Conservation (phyloP, 2,888 invertebrate species). For the Phoenoteleia sp. region DNA sequence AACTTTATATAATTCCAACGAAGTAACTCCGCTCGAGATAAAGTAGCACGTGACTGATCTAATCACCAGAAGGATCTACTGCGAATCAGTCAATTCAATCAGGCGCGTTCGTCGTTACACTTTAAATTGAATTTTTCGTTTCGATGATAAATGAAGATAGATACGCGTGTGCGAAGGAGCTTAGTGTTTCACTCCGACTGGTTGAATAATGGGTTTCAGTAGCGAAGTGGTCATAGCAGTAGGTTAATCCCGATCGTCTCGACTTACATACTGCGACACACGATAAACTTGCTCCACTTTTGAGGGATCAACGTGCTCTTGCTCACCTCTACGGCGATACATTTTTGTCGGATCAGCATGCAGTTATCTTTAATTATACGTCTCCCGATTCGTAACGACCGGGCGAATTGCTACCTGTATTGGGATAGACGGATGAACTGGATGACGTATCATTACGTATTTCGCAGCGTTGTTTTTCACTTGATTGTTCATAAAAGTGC, state of each 20-base stretch:
- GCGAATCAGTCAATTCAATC: background rate
- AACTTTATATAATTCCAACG: too few relatives aligned
- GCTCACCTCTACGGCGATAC: constrained; percentile 24
- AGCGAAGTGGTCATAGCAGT: constrained; percentile 60
- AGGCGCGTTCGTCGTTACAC: background rate
- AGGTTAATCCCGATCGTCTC: constrained; percentile 72
- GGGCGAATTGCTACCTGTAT: constrained; percentile 32
- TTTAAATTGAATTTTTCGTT: constrained; percentile 14
- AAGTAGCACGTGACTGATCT: too few relatives aligned
- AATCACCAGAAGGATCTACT: too few relatives aligned
- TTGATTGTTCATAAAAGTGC: constrained; percentile 16
- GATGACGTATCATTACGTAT: constrained; percentile 37
- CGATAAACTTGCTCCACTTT: constrained; percentile 81
- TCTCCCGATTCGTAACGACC: constrained; percentile 25
- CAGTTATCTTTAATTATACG: constrained; percentile 52
- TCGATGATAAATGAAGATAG: constrained; percentile 29
- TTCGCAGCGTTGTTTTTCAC: background rate
- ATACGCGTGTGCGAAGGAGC: constrained; percentile 15
- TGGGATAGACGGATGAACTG: constrained; percentile 18
- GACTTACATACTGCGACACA: constrained; percentile 74
- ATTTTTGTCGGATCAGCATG: constrained; percentile 34
- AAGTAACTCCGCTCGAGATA: too few relatives aligned
- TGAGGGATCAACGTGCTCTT: constrained; percentile 68
- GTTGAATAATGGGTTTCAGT: constrained; percentile 62
- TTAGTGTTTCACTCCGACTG: constrained; percentile 41